Conservation (phyloP, 2,113 vertebrate genomes). For the Psittacula cyanocephala region DNA sequence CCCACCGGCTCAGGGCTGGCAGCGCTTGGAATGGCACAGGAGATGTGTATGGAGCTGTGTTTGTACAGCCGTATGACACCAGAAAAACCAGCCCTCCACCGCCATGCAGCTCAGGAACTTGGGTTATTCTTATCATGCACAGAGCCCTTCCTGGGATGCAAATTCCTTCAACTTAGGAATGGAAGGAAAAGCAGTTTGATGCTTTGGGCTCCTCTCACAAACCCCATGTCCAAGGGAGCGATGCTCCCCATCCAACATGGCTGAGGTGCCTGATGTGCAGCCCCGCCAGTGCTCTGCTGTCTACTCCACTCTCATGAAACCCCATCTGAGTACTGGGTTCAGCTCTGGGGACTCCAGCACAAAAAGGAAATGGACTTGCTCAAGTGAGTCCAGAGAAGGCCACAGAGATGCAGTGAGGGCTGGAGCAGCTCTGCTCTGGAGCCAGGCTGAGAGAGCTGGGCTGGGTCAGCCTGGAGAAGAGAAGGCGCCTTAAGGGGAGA, state of each 20-base stretch:
- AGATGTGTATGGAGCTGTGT: accelerated
- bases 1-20: neutral
- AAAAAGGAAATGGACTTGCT: neutral
- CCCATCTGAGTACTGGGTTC: neutral
- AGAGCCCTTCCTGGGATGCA: neutral
- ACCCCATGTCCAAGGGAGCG: neutral
- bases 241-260: neutral
- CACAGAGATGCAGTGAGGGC: neutral
- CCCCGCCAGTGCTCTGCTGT: neutral
- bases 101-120: neutral
- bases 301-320: neutral
- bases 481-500: neutral
- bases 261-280: neutral
- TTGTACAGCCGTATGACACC: accelerated
- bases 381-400: neutral
- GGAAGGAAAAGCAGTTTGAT: neutral
- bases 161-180: neutral
- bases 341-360: neutral
- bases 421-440: neutral
- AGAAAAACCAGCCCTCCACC: no score
- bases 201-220: neutral
- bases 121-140: neutral
- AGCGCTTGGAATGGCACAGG: accelerated
- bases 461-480: neutral
- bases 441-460: neutral